Conservation (phyloP, 1,140 invertebrate species). For the Heliconius hewitsoni region DNA sequence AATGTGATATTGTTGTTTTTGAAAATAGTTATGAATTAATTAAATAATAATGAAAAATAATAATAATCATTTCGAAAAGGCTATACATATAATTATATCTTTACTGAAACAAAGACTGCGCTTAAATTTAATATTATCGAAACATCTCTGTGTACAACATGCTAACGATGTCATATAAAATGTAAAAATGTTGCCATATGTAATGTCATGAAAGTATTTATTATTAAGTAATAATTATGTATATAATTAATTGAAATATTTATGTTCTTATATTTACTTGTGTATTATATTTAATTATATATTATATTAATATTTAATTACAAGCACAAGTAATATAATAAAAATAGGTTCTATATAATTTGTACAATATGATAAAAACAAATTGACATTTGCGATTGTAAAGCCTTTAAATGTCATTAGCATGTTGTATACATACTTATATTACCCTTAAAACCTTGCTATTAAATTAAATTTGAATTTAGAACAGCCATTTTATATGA, state of each 20-base stretch:
- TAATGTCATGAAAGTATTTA: neutral
- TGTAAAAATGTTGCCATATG: neutral
- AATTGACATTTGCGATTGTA: neutral
- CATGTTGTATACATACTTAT: slow-evolving; percentile 27
- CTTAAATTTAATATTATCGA: slow-evolving; percentile 11
- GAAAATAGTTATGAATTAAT: slow-evolving; percentile 15
- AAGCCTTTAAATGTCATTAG: slow-evolving; percentile 13
- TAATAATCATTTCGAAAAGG: slow-evolving; percentile 13
- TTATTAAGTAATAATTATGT: neutral
- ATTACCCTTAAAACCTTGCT: slow-evolving; percentile 32
- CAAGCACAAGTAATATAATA: too few species aligned
- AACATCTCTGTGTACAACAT: slow-evolving; percentile 12
- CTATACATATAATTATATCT: slow-evolving; percentile 8
- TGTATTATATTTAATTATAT: too few species aligned
- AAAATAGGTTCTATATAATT: too few species aligned
- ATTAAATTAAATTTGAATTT: slow-evolving; percentile 9
- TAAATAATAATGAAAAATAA: slow-evolving; percentile 1
- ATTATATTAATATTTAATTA: too few species aligned
- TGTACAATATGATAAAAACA: too few species aligned
- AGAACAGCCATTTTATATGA: slow-evolving; percentile 6
- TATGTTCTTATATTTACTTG: too few species aligned
- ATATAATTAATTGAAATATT: neutral
- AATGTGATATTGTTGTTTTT: slow-evolving; percentile 35
- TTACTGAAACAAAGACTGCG: slow-evolving; percentile 27
- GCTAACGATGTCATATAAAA: neutral